Evolutionary conservation across 2,888 invertebrate genomes (phyloP).

Genomic region (Mystacides longicornis): DNA sequence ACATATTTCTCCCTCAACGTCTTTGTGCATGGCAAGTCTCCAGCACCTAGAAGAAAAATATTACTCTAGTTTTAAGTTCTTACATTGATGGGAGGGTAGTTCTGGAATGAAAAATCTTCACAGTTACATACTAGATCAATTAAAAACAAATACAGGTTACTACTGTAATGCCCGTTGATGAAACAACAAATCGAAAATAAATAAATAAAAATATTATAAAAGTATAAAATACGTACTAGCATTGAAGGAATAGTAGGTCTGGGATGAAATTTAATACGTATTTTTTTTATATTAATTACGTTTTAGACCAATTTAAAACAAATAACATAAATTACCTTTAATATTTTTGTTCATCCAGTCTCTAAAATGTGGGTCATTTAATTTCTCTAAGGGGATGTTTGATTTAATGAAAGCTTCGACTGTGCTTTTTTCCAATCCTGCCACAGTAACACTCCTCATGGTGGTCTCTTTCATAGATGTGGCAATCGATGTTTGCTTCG

Average conservation of each 20-base stretch:
- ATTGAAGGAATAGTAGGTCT: too few species aligned
- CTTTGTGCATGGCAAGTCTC: slow-evolving; percentile 1
- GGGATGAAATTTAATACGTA: too few species aligned
- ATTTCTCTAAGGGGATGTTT: background rate
- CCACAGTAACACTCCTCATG: background rate
- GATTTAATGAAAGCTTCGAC: background rate
- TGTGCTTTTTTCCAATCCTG: background rate
- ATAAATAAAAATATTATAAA: background rate
- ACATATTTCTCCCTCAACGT: slow-evolving; percentile 1
- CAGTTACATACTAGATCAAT: background rate
- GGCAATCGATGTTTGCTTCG: background rate
- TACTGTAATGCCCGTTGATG: background rate
- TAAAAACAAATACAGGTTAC: background rate
- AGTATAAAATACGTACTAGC: too few species aligned
- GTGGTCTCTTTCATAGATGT: background rate
- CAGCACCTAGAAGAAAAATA: slow-evolving; percentile 1
- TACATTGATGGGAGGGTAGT: background rate
- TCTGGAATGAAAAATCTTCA: background rate
- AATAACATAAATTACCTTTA: too few species aligned
- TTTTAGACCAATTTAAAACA: too few species aligned
- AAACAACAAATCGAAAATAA: background rate
- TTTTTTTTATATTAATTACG: too few species aligned
- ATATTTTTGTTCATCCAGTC: background rate
- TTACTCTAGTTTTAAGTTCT: background rate
- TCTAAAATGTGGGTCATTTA: background rate